Base-by-base conservation (phyloP, 2,888 invertebrate genomes). In the Aphodius granarius region DNA sequence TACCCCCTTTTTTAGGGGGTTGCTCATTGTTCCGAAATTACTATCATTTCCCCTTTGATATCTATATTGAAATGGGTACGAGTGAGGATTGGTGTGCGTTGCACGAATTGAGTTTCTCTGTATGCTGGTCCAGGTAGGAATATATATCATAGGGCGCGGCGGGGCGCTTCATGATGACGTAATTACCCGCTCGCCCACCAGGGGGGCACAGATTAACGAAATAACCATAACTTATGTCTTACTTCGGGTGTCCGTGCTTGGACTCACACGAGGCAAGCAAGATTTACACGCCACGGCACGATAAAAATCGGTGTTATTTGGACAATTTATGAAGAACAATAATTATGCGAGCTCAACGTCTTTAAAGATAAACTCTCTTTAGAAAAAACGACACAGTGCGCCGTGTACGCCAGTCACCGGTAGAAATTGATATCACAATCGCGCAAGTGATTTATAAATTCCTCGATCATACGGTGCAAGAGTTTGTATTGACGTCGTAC, bases 121-220 rank as follows among this genome's bases (percentile, higher is more conserved):
- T 22, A n/a, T 71, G 64, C 63, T 17, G 13, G 77, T 78, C 78
- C 81, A 77, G 83, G 81, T 81, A 81, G 81, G 80, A 81, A 82
- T 83, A 83, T 83, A 84, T 83, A 84, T 84, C 83, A 82, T 81
- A 80, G 74, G 77, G 76, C 81, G 62, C 83, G 80, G 80, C 83
- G 80, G 82, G 83, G 78, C 77, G 82, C 81, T 81, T 79, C 79
- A 81, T 83, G 84, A 85, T 85, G 85, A 86, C 86, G 85, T 85
- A 85, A 86, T 86, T 85, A 85, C 83, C 84, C 81, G 82, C 83
- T 80, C 83, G 79, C 82, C 79, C 84, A 82, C 79, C 83, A 82
- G 85, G 85, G 84, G 84, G 84, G 82, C 80, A 81, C 78, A 83
- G 82, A 85, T 84, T 84, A 84, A 84, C 83, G 82, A 83, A 84